These are phyloP conservation scores for Lethocerus indicus DNA, from an alignment of 1,140 invertebrate species.

Conservation along the genomic window DNA sequence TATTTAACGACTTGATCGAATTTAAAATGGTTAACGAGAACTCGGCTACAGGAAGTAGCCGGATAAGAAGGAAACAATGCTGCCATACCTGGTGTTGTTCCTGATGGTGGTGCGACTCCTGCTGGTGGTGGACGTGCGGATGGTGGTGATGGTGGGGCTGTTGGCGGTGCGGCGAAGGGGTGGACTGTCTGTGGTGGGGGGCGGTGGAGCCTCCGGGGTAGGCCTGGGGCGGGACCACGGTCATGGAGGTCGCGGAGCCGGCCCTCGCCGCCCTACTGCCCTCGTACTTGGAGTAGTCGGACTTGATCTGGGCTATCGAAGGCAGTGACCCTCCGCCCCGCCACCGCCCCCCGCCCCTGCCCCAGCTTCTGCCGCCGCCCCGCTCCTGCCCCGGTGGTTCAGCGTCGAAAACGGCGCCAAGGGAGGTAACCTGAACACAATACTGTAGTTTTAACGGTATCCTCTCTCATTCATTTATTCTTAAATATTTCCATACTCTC, in stretches of 20 bases:
- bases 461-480: not conserved
- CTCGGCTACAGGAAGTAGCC: conserved; percentile 3
- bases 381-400: not conserved
- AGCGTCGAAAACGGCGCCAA: conserved; percentile 2
- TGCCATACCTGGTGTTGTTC: conserved; percentile 11
- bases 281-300: conserved; percentile 5
- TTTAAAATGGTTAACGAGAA: conserved; percentile 5
- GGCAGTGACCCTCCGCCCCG: too few species aligned
- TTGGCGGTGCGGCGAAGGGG: conserved; percentile 4
- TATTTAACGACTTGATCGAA: too few species aligned
- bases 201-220: not conserved
- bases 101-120: conserved; percentile 13
- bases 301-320: too few species aligned
- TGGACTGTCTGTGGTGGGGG: not conserved
- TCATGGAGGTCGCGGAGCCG: not conserved
- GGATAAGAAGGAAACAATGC: conserved; percentile 2
- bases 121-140: conserved; percentile 8
- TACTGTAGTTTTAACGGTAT: not conserved
- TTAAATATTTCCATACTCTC: not conserved
- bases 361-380: too few species aligned
- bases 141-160: conserved; percentile 3
- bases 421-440: conserved; percentile 6
- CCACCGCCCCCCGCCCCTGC: too few species aligned
- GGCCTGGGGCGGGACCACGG: not conserved
- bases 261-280: conserved; percentile 1